Conservation (phyloP, 1,140 invertebrate species). For the Orchesella cincta region DNA sequence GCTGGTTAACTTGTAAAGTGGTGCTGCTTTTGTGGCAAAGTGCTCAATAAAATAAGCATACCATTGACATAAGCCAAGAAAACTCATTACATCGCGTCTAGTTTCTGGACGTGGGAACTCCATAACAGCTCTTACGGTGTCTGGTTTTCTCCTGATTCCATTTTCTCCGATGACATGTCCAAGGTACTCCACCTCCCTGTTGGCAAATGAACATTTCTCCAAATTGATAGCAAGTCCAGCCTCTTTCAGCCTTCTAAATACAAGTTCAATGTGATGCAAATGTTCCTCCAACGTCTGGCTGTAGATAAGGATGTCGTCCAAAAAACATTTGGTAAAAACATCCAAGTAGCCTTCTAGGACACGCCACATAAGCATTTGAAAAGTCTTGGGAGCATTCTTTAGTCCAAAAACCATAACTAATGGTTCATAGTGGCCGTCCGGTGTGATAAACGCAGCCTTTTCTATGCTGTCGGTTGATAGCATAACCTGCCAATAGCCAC, state of each 20-base stretch:
- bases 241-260: conserved; percentile 30
- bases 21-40: conserved; percentile 53
- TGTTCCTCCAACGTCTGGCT: conserved; percentile 32
- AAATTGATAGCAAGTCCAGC: conserved; percentile 50
- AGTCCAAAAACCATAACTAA: conserved; percentile 53
- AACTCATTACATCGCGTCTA: conserved; percentile 54
- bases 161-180: conserved; percentile 54
- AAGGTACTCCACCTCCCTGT: conserved; percentile 53
- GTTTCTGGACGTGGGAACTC: conserved; percentile 53
- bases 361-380: conserved; percentile 50
- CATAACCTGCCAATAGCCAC: background rate
- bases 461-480: conserved; percentile 33
- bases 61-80: conserved; percentile 58
- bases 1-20: conserved; percentile 52
- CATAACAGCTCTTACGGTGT: conserved; percentile 55
- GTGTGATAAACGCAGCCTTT: conserved; percentile 55
- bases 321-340: conserved; percentile 46
- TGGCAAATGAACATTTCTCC: conserved; percentile 55
- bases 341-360: conserved; percentile 44
- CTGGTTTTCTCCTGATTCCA: conserved; percentile 54
- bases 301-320: conserved; percentile 53
- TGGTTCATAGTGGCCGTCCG: conserved; percentile 52
- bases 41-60: conserved; percentile 58
- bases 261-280: conserved; percentile 36
- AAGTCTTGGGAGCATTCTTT: conserved; percentile 51